phyloP scores from a whole-genome alignment of 1,140 invertebrate genomes.

The Rhyzopertha dominica region DNA sequence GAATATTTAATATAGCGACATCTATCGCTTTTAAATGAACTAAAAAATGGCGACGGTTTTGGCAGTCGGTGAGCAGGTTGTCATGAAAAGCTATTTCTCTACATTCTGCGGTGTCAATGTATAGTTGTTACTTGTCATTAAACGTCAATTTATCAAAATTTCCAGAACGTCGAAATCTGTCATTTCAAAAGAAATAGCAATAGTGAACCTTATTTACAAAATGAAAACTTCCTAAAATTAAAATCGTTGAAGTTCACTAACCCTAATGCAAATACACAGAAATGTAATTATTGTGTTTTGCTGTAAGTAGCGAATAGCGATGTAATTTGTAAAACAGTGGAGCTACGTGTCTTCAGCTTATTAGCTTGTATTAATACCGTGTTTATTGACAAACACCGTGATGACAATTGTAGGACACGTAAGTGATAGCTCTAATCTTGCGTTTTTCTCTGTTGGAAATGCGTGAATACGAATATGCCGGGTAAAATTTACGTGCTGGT shows the following conservation, averaged over 20 bases:
- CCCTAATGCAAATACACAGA: not conserved
- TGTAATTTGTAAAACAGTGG: not conserved
- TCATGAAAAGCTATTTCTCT: too few relatives aligned
- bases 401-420: constrained; percentile 12
- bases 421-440: constrained; percentile 1
- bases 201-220: constrained; percentile 2
- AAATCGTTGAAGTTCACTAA: constrained; percentile 2
- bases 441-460: not conserved
- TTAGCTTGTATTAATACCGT: too few relatives aligned
- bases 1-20: too few relatives aligned
- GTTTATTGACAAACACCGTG: constrained; percentile 8
- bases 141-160: too few relatives aligned
- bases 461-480: constrained; percentile 8
- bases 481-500: constrained; percentile 15
- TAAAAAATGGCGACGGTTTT: too few relatives aligned
- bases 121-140: too few relatives aligned
- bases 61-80: too few relatives aligned
- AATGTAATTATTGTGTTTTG: constrained; percentile 1
- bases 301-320: constrained; percentile 1
- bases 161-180: too few relatives aligned
- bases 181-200: too few relatives aligned
- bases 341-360: not conserved
- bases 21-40: too few relatives aligned
- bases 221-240: constrained; percentile 4
- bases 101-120: too few relatives aligned